phyloP scores from a whole-genome alignment of 2,888 invertebrate genomes.

The Eupithecia abbreviata region DNA sequence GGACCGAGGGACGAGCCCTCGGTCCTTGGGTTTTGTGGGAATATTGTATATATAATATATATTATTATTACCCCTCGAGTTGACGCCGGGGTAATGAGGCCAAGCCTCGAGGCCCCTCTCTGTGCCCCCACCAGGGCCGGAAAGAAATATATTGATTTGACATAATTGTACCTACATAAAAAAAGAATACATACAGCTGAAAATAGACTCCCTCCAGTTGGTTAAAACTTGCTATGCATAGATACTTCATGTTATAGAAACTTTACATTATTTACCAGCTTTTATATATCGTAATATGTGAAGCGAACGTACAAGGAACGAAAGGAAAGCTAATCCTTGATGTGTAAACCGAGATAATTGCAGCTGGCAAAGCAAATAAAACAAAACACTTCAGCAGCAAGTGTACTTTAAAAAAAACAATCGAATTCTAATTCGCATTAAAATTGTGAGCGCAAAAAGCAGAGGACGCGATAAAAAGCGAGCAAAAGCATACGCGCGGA shows the following conservation, averaged over 20 bases:
- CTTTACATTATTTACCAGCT: neutral
- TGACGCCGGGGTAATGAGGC: too few relatives aligned
- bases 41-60: too few relatives aligned
- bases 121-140: too few relatives aligned
- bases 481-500: conserved; percentile 39
- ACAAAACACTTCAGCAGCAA: conserved; percentile 13
- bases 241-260: neutral
- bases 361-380: conserved; percentile 4
- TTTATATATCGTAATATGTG: neutral
- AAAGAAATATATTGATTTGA: too few relatives aligned
- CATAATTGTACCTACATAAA: too few relatives aligned
- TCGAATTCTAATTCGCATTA: conserved; percentile 44
- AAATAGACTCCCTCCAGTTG: too few relatives aligned
- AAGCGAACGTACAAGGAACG: neutral
- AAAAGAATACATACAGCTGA: too few relatives aligned
- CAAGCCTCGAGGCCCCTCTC: too few relatives aligned
- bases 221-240: too few relatives aligned
- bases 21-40: too few relatives aligned
- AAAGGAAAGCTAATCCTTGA: neutral
- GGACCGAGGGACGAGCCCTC: too few relatives aligned
- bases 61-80: too few relatives aligned
- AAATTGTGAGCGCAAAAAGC: conserved; percentile 41
- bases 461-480: conserved; percentile 36
- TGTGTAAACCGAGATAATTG: neutral
- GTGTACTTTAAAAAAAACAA: conserved; percentile 31